Evolutionary conservation across 2,797 vertebrate genomes (phyloP), one percentile per base, ranked within the genome.

Genomic region (Tauraco hartlaubi): DNA sequence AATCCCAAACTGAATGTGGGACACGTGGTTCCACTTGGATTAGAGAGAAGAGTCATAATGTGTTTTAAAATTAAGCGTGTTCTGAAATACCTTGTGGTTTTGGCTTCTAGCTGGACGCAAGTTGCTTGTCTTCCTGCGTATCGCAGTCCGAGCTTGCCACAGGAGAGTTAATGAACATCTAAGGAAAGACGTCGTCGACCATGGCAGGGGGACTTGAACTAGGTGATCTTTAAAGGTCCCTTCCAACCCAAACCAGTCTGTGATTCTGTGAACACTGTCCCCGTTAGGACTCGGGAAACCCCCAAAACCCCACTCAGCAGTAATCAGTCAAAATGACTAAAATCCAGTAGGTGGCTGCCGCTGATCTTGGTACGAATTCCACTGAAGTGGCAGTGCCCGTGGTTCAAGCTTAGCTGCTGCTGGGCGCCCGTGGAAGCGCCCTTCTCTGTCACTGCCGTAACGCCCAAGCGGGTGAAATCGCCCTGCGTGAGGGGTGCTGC

Each of bases 401-500:
- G 18, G 20, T 68, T 72, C 14, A 44, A 35, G 48, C 39, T 2
- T 18, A 61, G 20, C 64, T 88, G 18, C 31, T 49, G 2, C 58
- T 56, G 39, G 48, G 0, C 5, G 20, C 11, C 3, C 2, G 0
- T 28, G 12, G 41, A 20, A 20, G 48, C 26, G 11, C 33, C 43
- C 18, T 67, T 37, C 68, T 84, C 35, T 37, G 1, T 12, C 2
- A 18, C 77, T 41, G 59, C 69, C 2, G 2, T 10, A 4, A 18
- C 49, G 78, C 12, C 19, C 69, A 3, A 9, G 49, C 28, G 63
- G 25, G 37, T 29, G 67, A 25, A 41, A 26, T 8, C 31, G 63
- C 35, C 54, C 3, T 5, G 0, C 1, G 1, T 9, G 3, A 29
- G 26, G 21, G 10, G 1, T 12, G 11, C 48, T 37, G 56, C 55